Evolutionary conservation across 2,888 invertebrate genomes (phyloP).

Genomic region (Lymantria dispar): DNA sequence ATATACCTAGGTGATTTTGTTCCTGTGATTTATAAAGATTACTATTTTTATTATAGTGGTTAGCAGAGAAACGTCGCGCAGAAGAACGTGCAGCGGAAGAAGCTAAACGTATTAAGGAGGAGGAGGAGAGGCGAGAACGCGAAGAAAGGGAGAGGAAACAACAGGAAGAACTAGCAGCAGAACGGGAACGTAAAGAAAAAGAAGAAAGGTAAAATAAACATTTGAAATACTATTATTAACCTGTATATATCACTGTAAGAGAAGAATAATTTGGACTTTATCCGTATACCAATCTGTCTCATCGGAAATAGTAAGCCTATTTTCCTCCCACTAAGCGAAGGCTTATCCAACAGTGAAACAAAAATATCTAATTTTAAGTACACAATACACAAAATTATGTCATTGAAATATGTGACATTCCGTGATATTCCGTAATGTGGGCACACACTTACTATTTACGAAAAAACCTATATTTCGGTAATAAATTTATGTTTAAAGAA

Average conservation of each 20-base stretch:
- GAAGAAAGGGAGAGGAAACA: slow-evolving; percentile 81
- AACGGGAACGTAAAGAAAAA: slow-evolving; percentile 63
- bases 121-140: slow-evolving; percentile 84
- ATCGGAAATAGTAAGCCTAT: neutral
- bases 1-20: too few relatives aligned
- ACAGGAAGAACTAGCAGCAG: slow-evolving; percentile 63
- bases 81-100: slow-evolving; percentile 86
- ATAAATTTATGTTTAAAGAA: too few relatives aligned
- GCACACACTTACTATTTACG: too few relatives aligned
- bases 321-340: too few relatives aligned
- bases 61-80: slow-evolving; percentile 87
- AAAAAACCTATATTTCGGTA: too few relatives aligned
- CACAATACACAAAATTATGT: too few relatives aligned
- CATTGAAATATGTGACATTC: too few relatives aligned
- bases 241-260: neutral
- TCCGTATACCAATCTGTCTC: neutral
- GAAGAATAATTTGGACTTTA: neutral
- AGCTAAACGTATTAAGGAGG: slow-evolving; percentile 84
- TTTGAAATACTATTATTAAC: neutral
- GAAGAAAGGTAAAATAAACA: slow-evolving; percentile 53
- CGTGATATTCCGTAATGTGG: too few relatives aligned
- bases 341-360: too few relatives aligned
- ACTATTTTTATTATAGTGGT: slow-evolving; percentile 61
- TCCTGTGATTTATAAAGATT: too few relatives aligned
- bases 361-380: too few relatives aligned